Evolutionary conservation across 2,797 vertebrate genomes (phyloP).

Genomic region (Myripristis jacobus): DNA sequence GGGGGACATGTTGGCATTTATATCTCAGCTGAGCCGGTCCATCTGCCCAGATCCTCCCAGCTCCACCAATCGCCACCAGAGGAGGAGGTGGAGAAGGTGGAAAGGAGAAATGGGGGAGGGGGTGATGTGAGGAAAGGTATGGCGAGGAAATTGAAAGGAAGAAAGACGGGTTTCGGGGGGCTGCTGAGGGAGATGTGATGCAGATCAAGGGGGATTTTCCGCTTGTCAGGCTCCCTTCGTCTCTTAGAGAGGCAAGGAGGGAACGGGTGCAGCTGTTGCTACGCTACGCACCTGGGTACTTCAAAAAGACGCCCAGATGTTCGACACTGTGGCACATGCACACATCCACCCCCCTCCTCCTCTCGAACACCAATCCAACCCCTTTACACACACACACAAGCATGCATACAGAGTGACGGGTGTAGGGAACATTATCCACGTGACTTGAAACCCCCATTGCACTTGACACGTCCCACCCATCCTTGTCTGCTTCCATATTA

Average conservation of each 20-base stretch:
- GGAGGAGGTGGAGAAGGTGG: too few relatives aligned
- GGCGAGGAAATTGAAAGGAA: conserved; percentile 1
- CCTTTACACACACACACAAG: conserved; percentile 12
- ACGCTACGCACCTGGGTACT: conserved; percentile 76
- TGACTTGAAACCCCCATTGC: conserved; percentile 68
- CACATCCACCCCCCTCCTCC: conserved; percentile 48
- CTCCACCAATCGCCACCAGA: too few relatives aligned
- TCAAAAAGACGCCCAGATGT: conserved; percentile 83
- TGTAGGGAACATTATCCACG: conserved; percentile 72
- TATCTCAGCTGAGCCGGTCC: conserved; percentile 71
- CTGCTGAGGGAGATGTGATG: not conserved
- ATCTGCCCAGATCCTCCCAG: conserved; percentile 63
- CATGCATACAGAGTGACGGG: conserved; percentile 31
- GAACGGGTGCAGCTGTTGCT: conserved; percentile 76
- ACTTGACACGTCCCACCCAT: conserved; percentile 66
- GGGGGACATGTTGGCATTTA: conserved; percentile 63
- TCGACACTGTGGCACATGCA: conserved; percentile 40
- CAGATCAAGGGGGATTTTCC: conserved; percentile 73
- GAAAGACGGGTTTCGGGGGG: conserved; percentile 5
- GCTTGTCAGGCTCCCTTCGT: conserved; percentile 74
- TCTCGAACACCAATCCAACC: conserved; percentile 19
- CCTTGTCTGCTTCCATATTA: conserved; percentile 51
- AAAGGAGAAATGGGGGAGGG: too few relatives aligned
- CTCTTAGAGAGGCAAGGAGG: conserved; percentile 56
- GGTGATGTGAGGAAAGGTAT: not conserved